A percentile compares a stretch with the other conserved stretches of the same genome.
These are phyloP conservation scores for Parotia lawesii DNA, from an alignment of 2,113 vertebrate genomes.

Conservation along the genomic window DNA sequence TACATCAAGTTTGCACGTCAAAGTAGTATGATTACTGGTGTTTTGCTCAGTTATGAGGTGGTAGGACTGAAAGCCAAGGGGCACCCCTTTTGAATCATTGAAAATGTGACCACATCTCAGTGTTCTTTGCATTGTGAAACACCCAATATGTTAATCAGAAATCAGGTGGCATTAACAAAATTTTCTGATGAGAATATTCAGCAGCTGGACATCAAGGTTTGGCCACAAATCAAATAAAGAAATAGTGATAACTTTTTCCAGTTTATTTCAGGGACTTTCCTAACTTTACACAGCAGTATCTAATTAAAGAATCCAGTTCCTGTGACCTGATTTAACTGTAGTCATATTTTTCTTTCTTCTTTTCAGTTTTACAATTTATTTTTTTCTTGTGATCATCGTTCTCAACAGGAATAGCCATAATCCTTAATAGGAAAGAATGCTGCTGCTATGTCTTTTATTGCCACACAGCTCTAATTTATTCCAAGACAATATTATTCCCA, in stretches of 20 bases:
- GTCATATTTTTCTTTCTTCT: background rate
- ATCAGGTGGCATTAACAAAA: background rate
- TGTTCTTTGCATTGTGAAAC: background rate
- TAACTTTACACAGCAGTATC: background rate
- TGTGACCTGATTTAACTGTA: background rate
- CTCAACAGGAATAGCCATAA: background rate
- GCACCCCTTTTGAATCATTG: background rate
- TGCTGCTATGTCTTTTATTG: background rate
- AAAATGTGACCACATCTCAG: background rate
- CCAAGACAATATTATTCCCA: background rate
- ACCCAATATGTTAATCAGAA: background rate
- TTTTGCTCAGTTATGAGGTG: background rate
- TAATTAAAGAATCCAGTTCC: background rate
- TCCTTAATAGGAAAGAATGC: background rate
- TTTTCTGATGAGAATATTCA: background rate
- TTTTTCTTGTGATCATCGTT: background rate
- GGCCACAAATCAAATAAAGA: background rate
- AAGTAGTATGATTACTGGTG: background rate
- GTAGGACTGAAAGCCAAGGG: background rate
- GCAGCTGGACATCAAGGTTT: background rate
- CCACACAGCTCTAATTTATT: background rate
- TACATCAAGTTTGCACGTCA: background rate
- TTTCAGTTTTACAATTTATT: background rate
- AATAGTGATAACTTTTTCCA: background rate
- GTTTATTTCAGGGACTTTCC: background rate